Evolutionary conservation across 2,113 vertebrate genomes (phyloP).

Genomic region (Grammomys dolichurus): DNA sequence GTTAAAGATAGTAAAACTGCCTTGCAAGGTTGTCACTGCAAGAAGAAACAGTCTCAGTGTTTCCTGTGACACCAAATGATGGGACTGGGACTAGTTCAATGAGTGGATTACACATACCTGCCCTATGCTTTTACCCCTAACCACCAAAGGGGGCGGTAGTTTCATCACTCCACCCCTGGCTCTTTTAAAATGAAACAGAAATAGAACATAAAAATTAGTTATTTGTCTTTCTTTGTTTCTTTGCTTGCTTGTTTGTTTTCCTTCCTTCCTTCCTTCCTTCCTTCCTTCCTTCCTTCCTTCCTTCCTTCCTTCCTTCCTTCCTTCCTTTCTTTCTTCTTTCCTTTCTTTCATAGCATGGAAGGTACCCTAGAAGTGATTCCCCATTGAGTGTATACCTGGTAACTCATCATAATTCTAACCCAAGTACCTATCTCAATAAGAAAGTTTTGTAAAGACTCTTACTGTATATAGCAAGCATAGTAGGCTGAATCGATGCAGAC

Average conservation of each 20-base stretch:
- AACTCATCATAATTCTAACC: neutral
- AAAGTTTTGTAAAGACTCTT: neutral
- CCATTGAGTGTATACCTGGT: neutral
- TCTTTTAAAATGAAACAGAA: neutral
- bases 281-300: no score
- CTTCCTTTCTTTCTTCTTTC: no score
- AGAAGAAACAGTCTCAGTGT: neutral
- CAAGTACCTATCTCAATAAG: neutral
- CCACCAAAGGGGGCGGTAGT: accelerated
- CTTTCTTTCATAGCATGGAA: neutral
- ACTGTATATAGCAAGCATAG: neutral
- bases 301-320: neutral
- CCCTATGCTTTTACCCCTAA: neutral
- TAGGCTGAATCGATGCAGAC: neutral
- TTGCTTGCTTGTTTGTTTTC: neutral
- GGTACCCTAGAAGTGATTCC: neutral
- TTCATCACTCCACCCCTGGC: neutral
- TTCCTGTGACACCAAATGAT: neutral
- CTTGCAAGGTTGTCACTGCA: neutral
- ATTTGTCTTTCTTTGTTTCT: neutral
- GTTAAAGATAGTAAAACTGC: neutral
- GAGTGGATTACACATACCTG: neutral
- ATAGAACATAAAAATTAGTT: neutral
- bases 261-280: no score
- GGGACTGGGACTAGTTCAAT: no score